Conservation (phyloP, 2,888 invertebrate species). For the Bruchidius siliquastri region DNA sequence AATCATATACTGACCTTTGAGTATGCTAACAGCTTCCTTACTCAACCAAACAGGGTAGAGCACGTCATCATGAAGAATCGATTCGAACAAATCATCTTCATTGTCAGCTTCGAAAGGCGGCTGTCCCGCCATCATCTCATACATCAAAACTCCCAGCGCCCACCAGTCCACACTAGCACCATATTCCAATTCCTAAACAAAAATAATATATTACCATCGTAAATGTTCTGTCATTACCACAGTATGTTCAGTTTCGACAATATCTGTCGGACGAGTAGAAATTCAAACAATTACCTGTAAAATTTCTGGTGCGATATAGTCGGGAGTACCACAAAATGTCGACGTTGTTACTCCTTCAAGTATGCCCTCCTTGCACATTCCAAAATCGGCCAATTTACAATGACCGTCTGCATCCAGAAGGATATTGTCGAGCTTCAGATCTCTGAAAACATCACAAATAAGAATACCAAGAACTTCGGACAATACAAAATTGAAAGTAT, state of each 20-base stretch:
- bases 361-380: conserved; percentile 92
- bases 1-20: conserved; percentile 62
- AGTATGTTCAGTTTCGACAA: too few relatives aligned
- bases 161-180: conserved; percentile 92
- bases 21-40: conserved; percentile 83
- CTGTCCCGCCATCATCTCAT: conserved; percentile 99
- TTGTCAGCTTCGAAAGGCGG: conserved; percentile 99
- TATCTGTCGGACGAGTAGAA: too few relatives aligned
- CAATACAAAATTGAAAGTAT: too few relatives aligned
- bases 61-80: conserved; percentile 97
- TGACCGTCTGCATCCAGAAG: conserved; percentile 93
- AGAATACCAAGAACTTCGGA: too few relatives aligned
- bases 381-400: conserved; percentile 91
- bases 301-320: conserved; percentile 94
- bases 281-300: conserved; percentile 33
- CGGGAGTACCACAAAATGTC: conserved; percentile 99
- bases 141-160: conserved; percentile 97
- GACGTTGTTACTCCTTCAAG: conserved; percentile 82
- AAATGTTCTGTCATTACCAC: neutral
- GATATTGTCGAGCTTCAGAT: conserved; percentile 98
- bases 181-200: conserved; percentile 55
- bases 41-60: conserved; percentile 96
- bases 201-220: too few relatives aligned
- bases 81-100: conserved; percentile 98
- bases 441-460: conserved; percentile 53